Evolutionary conservation across 2,797 vertebrate species (phyloP).

Genomic region (Crax fasciolata): DNA sequence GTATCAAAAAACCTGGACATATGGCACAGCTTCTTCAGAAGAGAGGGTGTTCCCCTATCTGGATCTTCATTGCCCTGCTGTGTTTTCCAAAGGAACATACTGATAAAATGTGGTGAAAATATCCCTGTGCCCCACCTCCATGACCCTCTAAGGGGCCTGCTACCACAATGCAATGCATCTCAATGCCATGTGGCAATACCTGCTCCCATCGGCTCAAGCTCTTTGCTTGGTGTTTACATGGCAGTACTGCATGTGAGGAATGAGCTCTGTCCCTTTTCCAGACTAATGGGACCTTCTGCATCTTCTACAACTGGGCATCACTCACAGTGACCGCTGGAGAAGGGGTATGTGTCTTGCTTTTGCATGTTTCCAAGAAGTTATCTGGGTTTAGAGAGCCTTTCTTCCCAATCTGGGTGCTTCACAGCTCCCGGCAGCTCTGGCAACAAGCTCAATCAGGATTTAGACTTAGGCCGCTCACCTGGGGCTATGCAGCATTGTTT

Average conservation of each 20-base stretch:
- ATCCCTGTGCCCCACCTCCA: background rate
- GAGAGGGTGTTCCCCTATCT: background rate
- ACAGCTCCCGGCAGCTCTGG: constrained; percentile 38
- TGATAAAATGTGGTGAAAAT: background rate
- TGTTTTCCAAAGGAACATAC: background rate
- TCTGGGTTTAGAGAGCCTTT: background rate
- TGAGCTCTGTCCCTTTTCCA: background rate
- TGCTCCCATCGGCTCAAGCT: background rate
- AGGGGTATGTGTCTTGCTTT: background rate
- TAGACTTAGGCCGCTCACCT: constrained; percentile 29
- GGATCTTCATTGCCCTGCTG: background rate
- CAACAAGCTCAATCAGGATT: constrained; percentile 45
- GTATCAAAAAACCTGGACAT: background rate
- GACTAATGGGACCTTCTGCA: background rate
- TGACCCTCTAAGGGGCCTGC: background rate
- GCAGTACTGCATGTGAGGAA: background rate
- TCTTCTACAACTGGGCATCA: background rate
- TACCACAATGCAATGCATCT: background rate
- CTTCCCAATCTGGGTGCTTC: constrained; percentile 1
- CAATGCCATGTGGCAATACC: background rate
- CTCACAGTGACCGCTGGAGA: background rate
- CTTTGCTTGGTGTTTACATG: accelerated
- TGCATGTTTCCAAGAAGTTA: background rate
- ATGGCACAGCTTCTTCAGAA: background rate
- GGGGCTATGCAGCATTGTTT: constrained; percentile 33